These are phyloP conservation scores for Chauna torquata DNA, from an alignment of 2,113 vertebrate genomes.

Conservation along the genomic window DNA sequence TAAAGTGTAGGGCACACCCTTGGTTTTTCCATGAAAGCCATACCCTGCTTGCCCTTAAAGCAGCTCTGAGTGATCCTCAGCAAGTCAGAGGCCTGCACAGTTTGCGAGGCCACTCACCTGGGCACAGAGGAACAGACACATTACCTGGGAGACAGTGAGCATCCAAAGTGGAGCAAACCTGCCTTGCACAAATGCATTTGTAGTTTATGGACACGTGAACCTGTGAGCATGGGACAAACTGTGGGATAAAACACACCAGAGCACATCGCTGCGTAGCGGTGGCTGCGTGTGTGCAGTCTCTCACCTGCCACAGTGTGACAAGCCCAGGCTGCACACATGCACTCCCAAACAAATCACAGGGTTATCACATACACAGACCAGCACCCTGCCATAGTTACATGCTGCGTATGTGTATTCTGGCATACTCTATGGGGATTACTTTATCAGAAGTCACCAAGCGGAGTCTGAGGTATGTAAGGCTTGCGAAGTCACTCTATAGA, in stretches of 20 bases:
- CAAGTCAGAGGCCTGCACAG: not conserved
- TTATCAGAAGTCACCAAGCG: not conserved
- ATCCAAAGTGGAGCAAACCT: not conserved
- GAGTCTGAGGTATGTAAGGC: not conserved
- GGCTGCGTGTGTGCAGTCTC: not conserved
- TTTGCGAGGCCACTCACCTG: not conserved
- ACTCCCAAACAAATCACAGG: not conserved
- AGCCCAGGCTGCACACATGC: not conserved
- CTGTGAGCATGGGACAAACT: not conserved
- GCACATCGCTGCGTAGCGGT: not conserved
- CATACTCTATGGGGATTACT: not conserved
- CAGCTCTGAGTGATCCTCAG: not conserved
- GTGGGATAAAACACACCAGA: not conserved
- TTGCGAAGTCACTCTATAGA: not conserved
- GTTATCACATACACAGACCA: not conserved
- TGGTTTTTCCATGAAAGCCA: not conserved
- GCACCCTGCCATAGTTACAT: not conserved
- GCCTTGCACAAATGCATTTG: not conserved
- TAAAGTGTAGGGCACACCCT: not conserved
- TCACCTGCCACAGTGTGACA: not conserved
- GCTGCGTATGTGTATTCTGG: not conserved
- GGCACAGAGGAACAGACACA: not conserved
- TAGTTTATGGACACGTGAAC: accelerated
- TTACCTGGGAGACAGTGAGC: not conserved
- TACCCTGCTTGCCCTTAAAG: not conserved